Base-by-base conservation (phyloP, 2,113 vertebrate genomes). In the Tyto alba region DNA sequence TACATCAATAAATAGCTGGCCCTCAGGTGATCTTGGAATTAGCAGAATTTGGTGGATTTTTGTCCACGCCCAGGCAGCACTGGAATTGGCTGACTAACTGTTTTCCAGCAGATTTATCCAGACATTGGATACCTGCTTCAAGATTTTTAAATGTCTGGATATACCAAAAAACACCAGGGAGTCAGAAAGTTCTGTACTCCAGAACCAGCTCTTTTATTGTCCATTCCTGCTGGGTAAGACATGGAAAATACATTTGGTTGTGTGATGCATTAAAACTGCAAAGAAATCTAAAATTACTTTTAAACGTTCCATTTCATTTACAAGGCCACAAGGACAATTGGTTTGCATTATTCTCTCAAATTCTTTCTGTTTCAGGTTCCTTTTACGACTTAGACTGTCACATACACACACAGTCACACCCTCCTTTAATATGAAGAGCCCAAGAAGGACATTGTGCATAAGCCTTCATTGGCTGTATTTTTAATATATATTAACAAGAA, bases 401-500 rank as follows among this genome's bases (percentile, higher is more conserved):
- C 48, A 74, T 11, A 38, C 9, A 43, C 41, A 66, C 8, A n/a
- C 11, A 62, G 53, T 80, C 76, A 67, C 48, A 76, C 20, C 30
- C 76, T 50, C 32, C 77, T 91, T 77, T 40, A 69, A 40, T 34
- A 85, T 8, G 25, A 73, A 85, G 45, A 40, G 48, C 36, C 67
- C 66, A 82, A 91, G 88, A 64, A 71, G 71, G 71, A 66, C n/a
- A 55, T 40, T 43, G 50, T 36, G 53, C 56, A 38, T 63, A 69
- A 95, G 32, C 45, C 63, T 82, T 85, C 50, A 23, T 3, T 38
- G 77, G 71, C 38, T 89, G 77, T 74, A 69, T 91, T 95, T 94
- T 95, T 95, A 85, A 93, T 89, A 69, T 52, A 67, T 47, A 95
- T 95, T 93, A 94, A 89, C 74, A 69, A 48, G 90, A 79, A 79